Conservation (phyloP, 2,113 vertebrate genomes). For the Vulpes vulpes region DNA sequence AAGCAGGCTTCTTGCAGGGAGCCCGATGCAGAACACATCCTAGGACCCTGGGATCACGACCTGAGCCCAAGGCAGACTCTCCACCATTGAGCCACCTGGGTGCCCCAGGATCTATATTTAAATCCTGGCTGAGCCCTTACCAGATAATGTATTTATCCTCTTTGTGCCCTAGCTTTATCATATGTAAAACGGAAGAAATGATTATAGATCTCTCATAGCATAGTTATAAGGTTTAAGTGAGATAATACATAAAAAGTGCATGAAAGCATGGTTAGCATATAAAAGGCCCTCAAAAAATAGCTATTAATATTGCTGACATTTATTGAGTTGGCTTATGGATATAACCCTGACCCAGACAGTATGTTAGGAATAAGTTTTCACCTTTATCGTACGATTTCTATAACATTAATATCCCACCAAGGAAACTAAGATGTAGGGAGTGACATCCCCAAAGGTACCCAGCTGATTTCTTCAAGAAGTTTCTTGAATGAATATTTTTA, state of each 20-base stretch:
- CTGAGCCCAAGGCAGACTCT: no score
- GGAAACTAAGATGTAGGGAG: neutral
- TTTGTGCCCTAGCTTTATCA: constrained; percentile 16
- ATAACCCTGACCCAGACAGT: neutral
- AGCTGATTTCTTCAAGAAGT: neutral
- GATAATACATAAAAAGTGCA: neutral
- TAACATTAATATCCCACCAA: neutral
- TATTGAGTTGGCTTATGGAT: neutral
- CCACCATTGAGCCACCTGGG: no score
- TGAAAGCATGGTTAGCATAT: neutral
- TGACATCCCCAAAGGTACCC: neutral
- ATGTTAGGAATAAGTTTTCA: neutral
- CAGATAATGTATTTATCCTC: neutral
- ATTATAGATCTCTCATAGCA: neutral
- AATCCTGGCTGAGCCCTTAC: neutral
- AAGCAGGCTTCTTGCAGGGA: no score
- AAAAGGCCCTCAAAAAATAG: neutral
- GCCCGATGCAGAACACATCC: no score
- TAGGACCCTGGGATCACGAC: no score
- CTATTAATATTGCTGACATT: neutral
- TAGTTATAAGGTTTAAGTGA: neutral
- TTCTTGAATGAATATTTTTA: neutral
- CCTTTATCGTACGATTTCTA: neutral
- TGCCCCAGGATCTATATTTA: neutral
- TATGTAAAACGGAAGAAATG: neutral